Percentiles rank a stretch among this genome's conserved stretches.
Conservation (phyloP, 2,113 vertebrate species). For the Sus scrofa region T2T-Sscrofa CM000818.6:121665501-121666000, state of each 20-base stretch:
- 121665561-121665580: not conserved
- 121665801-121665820: not conserved
- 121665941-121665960: not conserved
- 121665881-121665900: not conserved
- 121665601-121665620: accelerated
- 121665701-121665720: not conserved
- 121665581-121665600: accelerated
- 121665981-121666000: not conserved
- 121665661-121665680: not conserved
- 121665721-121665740: not conserved
- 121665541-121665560: not conserved
- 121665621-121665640: not conserved
- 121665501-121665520: not conserved
- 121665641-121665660: not conserved
- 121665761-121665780: not conserved
- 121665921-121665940: too few relatives aligned
- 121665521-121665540: accelerated
- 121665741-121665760: not conserved
- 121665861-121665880: not conserved
- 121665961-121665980: not conserved
- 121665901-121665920: not conserved
- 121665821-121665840: not conserved
- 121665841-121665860: not conserved
- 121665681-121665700: not conserved
- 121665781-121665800: accelerated